Conservation (phyloP, 2,888 invertebrate species). For the Hermodice carunculata region DNA sequence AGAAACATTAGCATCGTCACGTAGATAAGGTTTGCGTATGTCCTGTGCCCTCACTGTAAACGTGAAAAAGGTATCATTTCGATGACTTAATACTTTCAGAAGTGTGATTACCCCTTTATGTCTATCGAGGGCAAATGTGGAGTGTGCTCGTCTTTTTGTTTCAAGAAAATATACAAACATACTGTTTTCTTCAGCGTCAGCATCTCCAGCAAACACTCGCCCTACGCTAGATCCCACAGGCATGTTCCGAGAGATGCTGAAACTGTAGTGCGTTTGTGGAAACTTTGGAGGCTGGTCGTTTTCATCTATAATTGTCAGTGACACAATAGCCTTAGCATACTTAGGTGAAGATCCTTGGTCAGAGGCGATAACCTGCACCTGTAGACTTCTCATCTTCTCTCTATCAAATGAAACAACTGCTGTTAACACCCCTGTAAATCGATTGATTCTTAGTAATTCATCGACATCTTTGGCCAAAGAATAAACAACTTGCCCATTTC, state of each 20-base stretch:
- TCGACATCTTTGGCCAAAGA: slow-evolving; percentile 76
- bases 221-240: slow-evolving; percentile 86
- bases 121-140: slow-evolving; percentile 24
- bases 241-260: slow-evolving; percentile 74
- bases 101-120: slow-evolving; percentile 28
- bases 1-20: too few species aligned
- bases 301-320: slow-evolving; percentile 81
- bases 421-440: slow-evolving; percentile 81
- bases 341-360: slow-evolving; percentile 80
- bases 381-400: slow-evolving; percentile 85
- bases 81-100: slow-evolving; percentile 8
- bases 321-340: slow-evolving; percentile 75
- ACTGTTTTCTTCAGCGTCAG: slow-evolving; percentile 73
- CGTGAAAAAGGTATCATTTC: too few species aligned
- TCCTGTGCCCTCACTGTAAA: too few species aligned
- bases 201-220: slow-evolving; percentile 88
- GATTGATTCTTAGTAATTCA: slow-evolving; percentile 79
- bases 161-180: slow-evolving; percentile 6
- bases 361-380: slow-evolving; percentile 83
- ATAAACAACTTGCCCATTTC: slow-evolving; percentile 77
- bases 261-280: slow-evolving; percentile 88
- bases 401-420: slow-evolving; percentile 89
- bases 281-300: slow-evolving; percentile 97
- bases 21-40: too few species aligned
- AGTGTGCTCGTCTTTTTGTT: not conserved